Base-by-base conservation (phyloP, 2,797 vertebrate genomes). In the Enteromius fasciolatus region DNA sequence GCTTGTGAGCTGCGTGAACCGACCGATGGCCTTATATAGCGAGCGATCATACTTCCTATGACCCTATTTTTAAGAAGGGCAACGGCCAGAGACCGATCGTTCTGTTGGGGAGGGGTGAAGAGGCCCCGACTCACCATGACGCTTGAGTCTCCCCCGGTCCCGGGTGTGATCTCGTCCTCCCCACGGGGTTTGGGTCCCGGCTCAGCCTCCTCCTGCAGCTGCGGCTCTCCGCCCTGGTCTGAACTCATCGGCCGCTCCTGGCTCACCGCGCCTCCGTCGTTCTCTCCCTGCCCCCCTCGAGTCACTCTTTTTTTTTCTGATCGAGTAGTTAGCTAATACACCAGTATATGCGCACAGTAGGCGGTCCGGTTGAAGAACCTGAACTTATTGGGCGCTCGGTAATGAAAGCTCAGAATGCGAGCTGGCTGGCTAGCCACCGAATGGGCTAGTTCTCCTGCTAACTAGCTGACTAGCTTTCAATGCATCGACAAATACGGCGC, bases 191-290 rank as follows among this genome's bases (percentile, higher is more conserved):
- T 87, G 88, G 93, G 92, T 94, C 91, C 93, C 90, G 94, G 94
- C 90, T 95, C 94, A 91, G 93, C 94, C 94, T 95, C 94, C 94
- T 95, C 94, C 94, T 94, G 94, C 93, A 93, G 89, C 94, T 92
- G 93, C 93, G 93, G 93, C 92, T 93, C 94, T 94, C 88, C 93
- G 93, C 92, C 94, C 94, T 93, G 94, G 80, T 95, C 94, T 93
- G 94, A 95, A 95, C 93, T 95, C 94, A 95, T 95, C 94, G 93
- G 94, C 94, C 93, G 94, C 92, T 91, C 93, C 94, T 93, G 92
- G 92, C 92, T 93, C 93, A 91, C 93, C 90, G 91, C 92, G 90
- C 92, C 93, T 90, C 93, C 93, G 92, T 93, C 92, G 86, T 91
- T 88, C 94, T 94, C 93, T 93, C 93, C 92, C 90, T 74, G 86